phyloP scores from a whole-genome alignment of 2,113 vertebrate genomes.

The mouse (Mus musculus) region GRCm39 chr3:60313001-60313500 shows the following conservation, averaged over 20 bases:
- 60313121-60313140: background rate
- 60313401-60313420: background rate
- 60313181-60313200: conserved; percentile 5
- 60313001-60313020: background rate
- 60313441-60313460: background rate
- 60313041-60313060: background rate
- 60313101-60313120: background rate
- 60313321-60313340: background rate
- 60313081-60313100: background rate
- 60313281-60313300: background rate
- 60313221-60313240: background rate
- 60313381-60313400: background rate
- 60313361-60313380: background rate
- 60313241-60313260: background rate
- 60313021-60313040: background rate
- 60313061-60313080: background rate
- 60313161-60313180: conserved; percentile 30
- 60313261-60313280: background rate
- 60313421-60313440: background rate
- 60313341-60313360: background rate
- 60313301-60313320: background rate
- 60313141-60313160: conserved; percentile 43
- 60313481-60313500: background rate
- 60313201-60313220: background rate
- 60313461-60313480: background rate